Base-by-base conservation (phyloP, 2,113 vertebrate species). In the Gopherus evgoodei region DNA sequence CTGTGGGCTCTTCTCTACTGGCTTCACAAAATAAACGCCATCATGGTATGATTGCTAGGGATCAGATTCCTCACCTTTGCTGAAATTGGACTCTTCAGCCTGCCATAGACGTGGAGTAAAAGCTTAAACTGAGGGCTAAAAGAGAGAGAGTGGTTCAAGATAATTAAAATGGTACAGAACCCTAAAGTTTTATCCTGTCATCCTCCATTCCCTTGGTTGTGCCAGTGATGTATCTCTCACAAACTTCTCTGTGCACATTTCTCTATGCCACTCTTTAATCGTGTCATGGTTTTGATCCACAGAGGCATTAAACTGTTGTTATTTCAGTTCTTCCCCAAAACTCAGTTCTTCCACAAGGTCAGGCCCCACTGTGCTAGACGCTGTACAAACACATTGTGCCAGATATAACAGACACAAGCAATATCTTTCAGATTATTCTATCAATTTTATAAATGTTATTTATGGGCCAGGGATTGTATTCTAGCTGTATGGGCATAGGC, bases 261-360 rank as follows among this genome's bases (percentile, higher is more conserved):
- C 56, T 57, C 56, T 24, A 57, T 57, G 56, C 56, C 56, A 57
- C 56, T n/a, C 35, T 69, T 69, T 31, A 31, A 19, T 69, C 16
- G 14, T 69, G 29, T n/a, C 35, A 69, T 69, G n/a, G 31, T 88
- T 90, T 52, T 65, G 86, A 79, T 27, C 35, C 50, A 31, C 38
- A 24, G 0, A 49, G 84, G 79, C 0, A 0, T 5, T 13, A 86
- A 75, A 90, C 92, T 5, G 22, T 87, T 7, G 84, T 8, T 11
- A 49, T 13, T n/a, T 93, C 59, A 79, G 31, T 75, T 79, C 0
- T 1, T 92, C 59, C 72, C 82, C 42, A 88, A 88, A 62, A 13
- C 22, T 87, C 13, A 25, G 52, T 80, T 44, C 88, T 29, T 88
- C 84, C 27, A 80, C 62, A 88, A 91, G 22, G 19, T 79, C 35